Evolutionary conservation across 2,113 vertebrate genomes (phyloP), one percentile per base, ranked within the genome.

Genomic region (Taurulus bubalis): DNA sequence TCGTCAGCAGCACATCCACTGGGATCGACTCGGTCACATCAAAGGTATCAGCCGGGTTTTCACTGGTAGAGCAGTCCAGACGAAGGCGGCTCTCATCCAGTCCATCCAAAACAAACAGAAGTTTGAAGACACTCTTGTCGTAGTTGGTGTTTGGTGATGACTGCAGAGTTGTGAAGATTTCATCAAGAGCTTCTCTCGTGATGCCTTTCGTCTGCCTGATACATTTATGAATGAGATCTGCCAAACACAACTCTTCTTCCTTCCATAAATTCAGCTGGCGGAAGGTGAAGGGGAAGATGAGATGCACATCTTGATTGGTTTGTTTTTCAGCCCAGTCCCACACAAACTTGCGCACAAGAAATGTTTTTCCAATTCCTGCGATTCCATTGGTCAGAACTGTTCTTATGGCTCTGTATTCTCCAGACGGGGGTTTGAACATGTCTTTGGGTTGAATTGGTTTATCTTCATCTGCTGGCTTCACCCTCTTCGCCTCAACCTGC

Each of bases 381-480:
- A 86, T 80, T 45, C 85, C 85, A 64, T 16, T 76, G 49, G 87
- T 89, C 63, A 89, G 40, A 3, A 89, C 85, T 6, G 69, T 80
- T 75, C 55, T 85, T 24, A 89, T 83, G 28, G 79, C 63, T 64
- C 0, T 55, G 8, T 53, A 20, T 24, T 30, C 38, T 40, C 72
- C 84, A 71, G 36, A 49, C 18, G 60, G 30, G 30, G 22, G 12
- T 49, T 58, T 65, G 49, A 16, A 82, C n/a, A 72, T 59, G 9
- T 82, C 71, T 16, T 26, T 20, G 2, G 42, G 56, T 68, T 58
- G 28, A 2, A 88, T 38, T 32, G 47, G 2, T 32, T 11, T 66
- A 40, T 84, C 79, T 32, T 40, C 12, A 3, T 24, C 64, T 58
- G 71, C 10, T 42, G 53, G 55, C 2, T 65, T 63, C 60, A 1